Conservation (phyloP, 2,888 invertebrate genomes). For the Ormia ochracea region DNA sequence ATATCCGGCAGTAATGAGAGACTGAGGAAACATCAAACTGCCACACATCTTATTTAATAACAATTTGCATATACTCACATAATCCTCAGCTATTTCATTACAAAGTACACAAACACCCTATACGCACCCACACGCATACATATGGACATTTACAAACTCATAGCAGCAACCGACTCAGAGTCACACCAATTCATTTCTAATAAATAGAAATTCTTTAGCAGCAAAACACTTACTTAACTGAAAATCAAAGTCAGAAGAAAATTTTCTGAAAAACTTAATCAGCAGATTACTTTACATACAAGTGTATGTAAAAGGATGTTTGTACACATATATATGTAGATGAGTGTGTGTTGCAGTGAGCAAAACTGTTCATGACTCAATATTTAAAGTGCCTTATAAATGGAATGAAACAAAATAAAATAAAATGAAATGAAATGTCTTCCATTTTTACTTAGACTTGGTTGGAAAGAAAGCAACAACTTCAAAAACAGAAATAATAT, state of each 20-base stretch:
- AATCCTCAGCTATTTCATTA: conserved; percentile 53
- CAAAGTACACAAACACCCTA: conserved; percentile 6
- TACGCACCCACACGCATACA: not conserved
- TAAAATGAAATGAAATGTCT: conserved; percentile 26
- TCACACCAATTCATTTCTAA: not conserved
- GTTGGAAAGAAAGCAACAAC: conserved; percentile 23
- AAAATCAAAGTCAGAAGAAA: conserved; percentile 59
- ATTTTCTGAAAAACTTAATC: conserved; percentile 61
- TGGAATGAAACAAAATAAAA: conserved; percentile 22
- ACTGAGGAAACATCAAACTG: not conserved
- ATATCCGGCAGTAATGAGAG: not conserved
- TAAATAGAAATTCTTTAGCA: conserved; percentile 15
- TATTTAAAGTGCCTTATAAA: conserved; percentile 10
- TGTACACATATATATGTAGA: not conserved
- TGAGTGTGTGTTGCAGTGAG: not conserved
- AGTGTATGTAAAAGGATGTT: not conserved
- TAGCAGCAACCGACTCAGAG: not conserved
- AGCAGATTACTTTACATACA: conserved; percentile 58
- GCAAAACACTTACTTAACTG: conserved; percentile 52
- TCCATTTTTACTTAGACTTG: conserved; percentile 31
- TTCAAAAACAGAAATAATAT: conserved; percentile 1
- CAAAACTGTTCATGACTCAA: not conserved
- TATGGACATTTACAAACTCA: not conserved
- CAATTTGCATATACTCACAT: conserved; percentile 52
- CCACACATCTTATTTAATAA: conserved; percentile 52